Evolutionary conservation across 2,113 vertebrate genomes (phyloP).

Genomic region (Ciconia boyciana): DNA sequence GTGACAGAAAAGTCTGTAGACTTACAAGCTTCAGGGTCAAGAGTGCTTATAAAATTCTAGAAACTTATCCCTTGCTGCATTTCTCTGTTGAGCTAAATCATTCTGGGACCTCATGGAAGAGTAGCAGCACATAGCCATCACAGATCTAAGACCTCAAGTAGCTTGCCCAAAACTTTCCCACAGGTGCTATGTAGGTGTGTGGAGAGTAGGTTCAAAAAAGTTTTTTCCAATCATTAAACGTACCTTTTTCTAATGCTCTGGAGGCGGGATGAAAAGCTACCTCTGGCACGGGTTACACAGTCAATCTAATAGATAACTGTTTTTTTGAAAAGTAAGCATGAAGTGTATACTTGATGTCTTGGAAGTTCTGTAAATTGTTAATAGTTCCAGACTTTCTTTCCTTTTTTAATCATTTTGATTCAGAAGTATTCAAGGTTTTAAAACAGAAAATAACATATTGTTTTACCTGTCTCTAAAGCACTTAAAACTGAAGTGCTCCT

Average conservation of each 20-base stretch:
- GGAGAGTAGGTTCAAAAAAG: neutral
- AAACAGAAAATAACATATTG: neutral
- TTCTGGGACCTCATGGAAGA: neutral
- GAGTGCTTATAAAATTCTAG: neutral
- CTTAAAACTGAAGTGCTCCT: neutral
- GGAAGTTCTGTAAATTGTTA: neutral
- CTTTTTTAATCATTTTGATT: neutral
- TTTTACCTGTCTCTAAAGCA: neutral
- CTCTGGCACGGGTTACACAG: neutral
- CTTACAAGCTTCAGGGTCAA: neutral
- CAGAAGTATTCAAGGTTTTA: neutral
- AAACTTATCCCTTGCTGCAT: neutral
- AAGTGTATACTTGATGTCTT: neutral
- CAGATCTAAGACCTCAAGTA: neutral
- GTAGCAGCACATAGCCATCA: neutral
- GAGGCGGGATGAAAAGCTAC: neutral
- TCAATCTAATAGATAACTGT: neutral
- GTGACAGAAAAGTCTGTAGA: neutral
- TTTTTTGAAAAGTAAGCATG: neutral
- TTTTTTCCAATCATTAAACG: neutral
- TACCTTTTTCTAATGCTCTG: neutral
- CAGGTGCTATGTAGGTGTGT: neutral
- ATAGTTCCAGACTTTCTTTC: neutral
- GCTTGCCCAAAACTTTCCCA: neutral
- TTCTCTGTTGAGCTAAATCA: neutral